Evolutionary conservation across 2,888 invertebrate species (phyloP).

Genomic region (Adelognathus sp.): DNA sequence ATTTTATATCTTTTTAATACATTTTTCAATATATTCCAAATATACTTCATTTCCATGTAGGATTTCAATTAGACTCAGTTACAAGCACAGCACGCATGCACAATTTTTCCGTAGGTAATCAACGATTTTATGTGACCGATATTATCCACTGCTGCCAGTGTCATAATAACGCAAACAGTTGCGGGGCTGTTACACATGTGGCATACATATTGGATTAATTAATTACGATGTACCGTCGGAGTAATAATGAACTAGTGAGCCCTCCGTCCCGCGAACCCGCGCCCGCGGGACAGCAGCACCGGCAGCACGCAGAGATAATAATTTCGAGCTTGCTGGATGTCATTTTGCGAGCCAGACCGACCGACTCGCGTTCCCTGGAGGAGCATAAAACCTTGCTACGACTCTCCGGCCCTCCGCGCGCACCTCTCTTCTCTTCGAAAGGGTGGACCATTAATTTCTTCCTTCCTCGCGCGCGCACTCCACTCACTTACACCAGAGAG

Average conservation of each 20-base stretch:
- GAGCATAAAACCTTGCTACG: slow-evolving; percentile 50
- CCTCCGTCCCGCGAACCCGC: slow-evolving; percentile 4
- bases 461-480: slow-evolving; percentile 54
- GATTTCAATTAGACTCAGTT: slow-evolving; percentile 44
- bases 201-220: slow-evolving; percentile 43
- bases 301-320: slow-evolving; percentile 46
- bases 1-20: too few relatives aligned
- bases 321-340: slow-evolving; percentile 48
- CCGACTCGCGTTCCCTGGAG: slow-evolving; percentile 42
- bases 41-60: too few relatives aligned
- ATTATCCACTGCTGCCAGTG: slow-evolving; percentile 16
- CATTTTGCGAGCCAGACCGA: slow-evolving; percentile 36
- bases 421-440: slow-evolving; percentile 52
- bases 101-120: slow-evolving; percentile 51
- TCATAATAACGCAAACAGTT: not conserved
- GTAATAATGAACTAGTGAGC: slow-evolving; percentile 55
- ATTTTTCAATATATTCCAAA: too few relatives aligned
- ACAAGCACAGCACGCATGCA: not conserved
- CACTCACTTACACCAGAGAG: not conserved
- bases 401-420: slow-evolving; percentile 22
- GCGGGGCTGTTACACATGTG: slow-evolving; percentile 1
- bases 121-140: slow-evolving; percentile 34
- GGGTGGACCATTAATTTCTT: slow-evolving; percentile 56
- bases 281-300: slow-evolving; percentile 4
- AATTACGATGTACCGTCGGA: slow-evolving; percentile 48